phyloP scores from a whole-genome alignment of 2,113 vertebrate genomes.

The Otus sunia region DNA sequence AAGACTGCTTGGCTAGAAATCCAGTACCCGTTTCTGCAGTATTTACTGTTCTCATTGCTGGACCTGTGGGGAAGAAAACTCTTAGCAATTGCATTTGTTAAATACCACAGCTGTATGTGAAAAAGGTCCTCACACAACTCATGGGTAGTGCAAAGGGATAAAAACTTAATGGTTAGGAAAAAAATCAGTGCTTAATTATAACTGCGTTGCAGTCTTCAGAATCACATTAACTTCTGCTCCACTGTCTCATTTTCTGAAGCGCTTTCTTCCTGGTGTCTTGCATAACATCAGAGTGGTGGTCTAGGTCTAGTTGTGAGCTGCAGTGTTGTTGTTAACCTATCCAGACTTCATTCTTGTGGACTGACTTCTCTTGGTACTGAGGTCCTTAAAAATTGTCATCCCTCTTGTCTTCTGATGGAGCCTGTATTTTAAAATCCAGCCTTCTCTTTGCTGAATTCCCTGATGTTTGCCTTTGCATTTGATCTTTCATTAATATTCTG shows the following conservation, averaged over 20 bases:
- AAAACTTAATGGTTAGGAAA: neutral
- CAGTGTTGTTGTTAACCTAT: neutral
- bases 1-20: neutral
- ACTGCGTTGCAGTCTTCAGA: neutral
- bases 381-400: neutral
- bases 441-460: neutral
- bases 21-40: neutral
- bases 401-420: neutral
- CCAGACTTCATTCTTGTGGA: too few species aligned
- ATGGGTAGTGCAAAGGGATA: neutral
- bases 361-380: neutral
- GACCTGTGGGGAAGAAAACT: neutral
- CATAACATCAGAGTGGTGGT: neutral
- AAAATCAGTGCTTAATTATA: neutral
- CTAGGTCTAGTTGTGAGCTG: neutral
- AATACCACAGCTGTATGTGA: neutral
- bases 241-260: rapidly evolving
- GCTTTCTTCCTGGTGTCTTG: neutral
- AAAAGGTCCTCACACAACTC: neutral
- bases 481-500: neutral
- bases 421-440: neutral
- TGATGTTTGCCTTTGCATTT: neutral
- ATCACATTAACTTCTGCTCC: neutral
- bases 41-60: neutral
- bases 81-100: neutral